phyloP scores from a whole-genome alignment of 2,797 vertebrate species.

The Brachyalestes nurse region DNA sequence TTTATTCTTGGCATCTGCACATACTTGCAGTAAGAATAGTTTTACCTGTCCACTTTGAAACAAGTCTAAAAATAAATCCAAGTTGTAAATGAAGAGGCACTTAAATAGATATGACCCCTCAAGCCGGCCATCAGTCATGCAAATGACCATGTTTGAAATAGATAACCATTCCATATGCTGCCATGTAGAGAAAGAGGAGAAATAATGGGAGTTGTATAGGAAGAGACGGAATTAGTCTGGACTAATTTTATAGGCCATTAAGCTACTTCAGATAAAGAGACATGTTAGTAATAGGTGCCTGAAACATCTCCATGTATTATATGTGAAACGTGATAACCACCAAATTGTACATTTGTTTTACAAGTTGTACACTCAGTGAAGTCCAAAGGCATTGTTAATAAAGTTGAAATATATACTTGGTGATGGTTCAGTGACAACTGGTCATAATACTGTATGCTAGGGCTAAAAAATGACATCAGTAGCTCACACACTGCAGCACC shows the following conservation, averaged over 20 bases:
- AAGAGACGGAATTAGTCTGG: constrained; percentile 26
- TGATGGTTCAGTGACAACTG: too few species aligned
- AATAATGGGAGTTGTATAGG: constrained; percentile 71
- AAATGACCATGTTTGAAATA: constrained; percentile 81
- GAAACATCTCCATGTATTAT: not conserved
- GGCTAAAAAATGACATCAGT: too few species aligned
- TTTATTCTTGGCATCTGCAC: too few species aligned
- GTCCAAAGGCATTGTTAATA: too few species aligned
- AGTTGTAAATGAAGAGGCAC: constrained; percentile 59
- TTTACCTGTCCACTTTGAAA: too few species aligned
- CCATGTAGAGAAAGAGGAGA: constrained; percentile 72
- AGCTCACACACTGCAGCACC: too few species aligned
- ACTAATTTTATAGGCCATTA: constrained; percentile 48
- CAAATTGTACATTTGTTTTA: not conserved
- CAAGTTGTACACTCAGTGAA: not conserved
- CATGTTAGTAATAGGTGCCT: not conserved
- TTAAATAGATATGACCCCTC: constrained; percentile 72
- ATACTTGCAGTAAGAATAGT: too few species aligned
- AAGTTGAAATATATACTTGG: too few species aligned
- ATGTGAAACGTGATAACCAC: not conserved
- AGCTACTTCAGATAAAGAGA: constrained; percentile 22
- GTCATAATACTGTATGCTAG: too few species aligned
- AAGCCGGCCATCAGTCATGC: constrained; percentile 71
- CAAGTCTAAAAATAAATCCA: constrained; percentile 26
- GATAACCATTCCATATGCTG: constrained; percentile 74